These are phyloP conservation scores for Ciconia stormi DNA, from an alignment of 2,113 vertebrate genomes.

Conservation along the genomic window DNA sequence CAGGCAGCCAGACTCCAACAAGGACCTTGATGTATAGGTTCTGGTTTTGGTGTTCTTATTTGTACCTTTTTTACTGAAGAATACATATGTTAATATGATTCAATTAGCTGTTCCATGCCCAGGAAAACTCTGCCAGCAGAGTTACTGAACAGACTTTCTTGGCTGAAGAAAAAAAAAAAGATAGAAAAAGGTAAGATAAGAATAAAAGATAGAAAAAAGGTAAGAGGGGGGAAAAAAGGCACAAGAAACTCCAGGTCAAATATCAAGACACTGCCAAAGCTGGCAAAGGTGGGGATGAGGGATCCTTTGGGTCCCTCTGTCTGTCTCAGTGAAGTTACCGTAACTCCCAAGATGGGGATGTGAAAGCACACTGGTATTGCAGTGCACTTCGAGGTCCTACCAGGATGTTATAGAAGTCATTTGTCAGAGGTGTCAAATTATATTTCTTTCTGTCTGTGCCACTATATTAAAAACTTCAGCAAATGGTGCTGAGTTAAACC, in stretches of 20 bases:
- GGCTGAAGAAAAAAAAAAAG: neutral
- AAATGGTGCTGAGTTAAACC: neutral
- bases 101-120: neutral
- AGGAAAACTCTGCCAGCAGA: neutral
- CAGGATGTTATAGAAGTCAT: neutral
- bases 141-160: neutral
- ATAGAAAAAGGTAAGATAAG: neutral
- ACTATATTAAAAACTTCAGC: neutral
- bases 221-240: rapidly evolving
- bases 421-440: neutral
- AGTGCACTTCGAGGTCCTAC: neutral
- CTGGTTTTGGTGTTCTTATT: neutral
- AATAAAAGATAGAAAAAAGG: neutral
- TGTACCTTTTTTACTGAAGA: neutral
- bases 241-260: neutral
- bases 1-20: neutral
- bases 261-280: neutral
- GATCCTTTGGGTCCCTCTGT: neutral
- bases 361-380: rapidly evolving
- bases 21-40: neutral
- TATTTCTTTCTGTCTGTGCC: neutral
- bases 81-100: neutral
- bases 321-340: neutral
- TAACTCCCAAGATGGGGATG: neutral
- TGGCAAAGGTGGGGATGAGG: neutral